Base-by-base conservation (phyloP, 2,797 vertebrate genomes). In the Brachyalestes nurse region DNA sequence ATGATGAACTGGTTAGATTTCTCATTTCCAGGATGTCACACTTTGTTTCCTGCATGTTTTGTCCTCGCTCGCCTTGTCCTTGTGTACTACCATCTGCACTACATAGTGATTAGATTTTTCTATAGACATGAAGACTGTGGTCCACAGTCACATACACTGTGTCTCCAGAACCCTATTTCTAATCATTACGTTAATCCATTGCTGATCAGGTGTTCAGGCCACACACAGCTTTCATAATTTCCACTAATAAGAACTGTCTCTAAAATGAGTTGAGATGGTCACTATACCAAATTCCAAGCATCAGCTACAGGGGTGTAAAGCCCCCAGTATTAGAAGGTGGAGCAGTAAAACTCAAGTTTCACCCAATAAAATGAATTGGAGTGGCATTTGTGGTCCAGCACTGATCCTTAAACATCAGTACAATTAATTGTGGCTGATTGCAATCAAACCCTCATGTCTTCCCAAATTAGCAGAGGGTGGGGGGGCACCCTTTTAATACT, bases 1-100 rank as follows among this genome's bases (percentile, higher is more conserved):
- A 87, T 81, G 71, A 89, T 82, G 80, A 89, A 91, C 70, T 82
- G 77, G 77, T 84, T 83, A 73, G 65, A 82, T 83, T 88, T 89
- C 60, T 84, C 75, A 87, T 84, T 86, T 85, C 67, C 82, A 74
- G 58, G 49, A n/a, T 65, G 45, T 62, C 62, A 38, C 23, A 17
- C 61, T 81, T 51, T 82, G 77, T 77, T 65, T 61, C 21, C 17
- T 72, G 34, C 34, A 21, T 19, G 66, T 77, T 66, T 72, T 49
- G 51, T 66, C 60, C 74, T 64, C 4, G 3, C 28, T 55, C 65
- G 17, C 34, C n/a, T 73, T 72, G 28, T 62, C 5, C 6, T 55
- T 77, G 17, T 28, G 61, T n/a, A 28, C 38, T 10, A 16, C 42
- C 23, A 38, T 28, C n/a, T 65, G 42, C 34, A 34, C 34, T 34